phyloP scores from a whole-genome alignment of 2,797 vertebrate species.

The Botia kubotai region DNA sequence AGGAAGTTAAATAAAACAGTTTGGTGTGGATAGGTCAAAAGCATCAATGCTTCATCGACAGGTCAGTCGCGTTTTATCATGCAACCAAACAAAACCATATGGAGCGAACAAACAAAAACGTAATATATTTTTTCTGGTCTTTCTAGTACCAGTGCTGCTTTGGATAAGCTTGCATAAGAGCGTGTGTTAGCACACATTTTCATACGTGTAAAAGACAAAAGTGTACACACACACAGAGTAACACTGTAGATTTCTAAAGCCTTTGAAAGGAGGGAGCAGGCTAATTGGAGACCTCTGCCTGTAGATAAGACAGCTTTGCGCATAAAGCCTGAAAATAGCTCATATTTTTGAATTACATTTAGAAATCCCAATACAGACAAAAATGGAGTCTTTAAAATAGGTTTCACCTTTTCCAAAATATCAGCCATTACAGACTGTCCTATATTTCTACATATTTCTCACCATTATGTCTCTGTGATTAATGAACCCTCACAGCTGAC shows the following conservation, averaged over 20 bases:
- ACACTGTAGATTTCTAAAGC: slow-evolving; percentile 45
- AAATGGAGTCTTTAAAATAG: slow-evolving; percentile 41
- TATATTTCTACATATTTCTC: slow-evolving; percentile 47
- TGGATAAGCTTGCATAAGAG: not conserved
- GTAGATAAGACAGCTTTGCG: slow-evolving; percentile 35
- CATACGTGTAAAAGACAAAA: not conserved
- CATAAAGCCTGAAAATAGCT: slow-evolving; percentile 52
- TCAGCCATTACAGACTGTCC: slow-evolving; percentile 45
- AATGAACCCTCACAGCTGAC: slow-evolving; percentile 40
- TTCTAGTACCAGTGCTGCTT: not conserved
- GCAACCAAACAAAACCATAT: not conserved
- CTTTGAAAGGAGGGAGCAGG: slow-evolving; percentile 50
- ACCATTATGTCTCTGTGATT: slow-evolving; percentile 46
- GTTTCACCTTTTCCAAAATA: slow-evolving; percentile 58
- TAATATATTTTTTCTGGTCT: not conserved
- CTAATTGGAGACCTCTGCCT: slow-evolving; percentile 65
- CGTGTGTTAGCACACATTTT: slow-evolving; percentile 1
- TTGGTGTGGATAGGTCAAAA: not conserved
- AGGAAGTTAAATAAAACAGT: slow-evolving; percentile 13
- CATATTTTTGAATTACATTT: slow-evolving; percentile 32
- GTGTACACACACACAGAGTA: not conserved
- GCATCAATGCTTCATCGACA: not conserved
- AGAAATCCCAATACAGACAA: slow-evolving; percentile 30
- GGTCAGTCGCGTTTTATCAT: not conserved
- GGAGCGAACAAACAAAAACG: not conserved